Base-by-base conservation (phyloP, 2,113 vertebrate genomes). In the Perccottus glenii region DNA sequence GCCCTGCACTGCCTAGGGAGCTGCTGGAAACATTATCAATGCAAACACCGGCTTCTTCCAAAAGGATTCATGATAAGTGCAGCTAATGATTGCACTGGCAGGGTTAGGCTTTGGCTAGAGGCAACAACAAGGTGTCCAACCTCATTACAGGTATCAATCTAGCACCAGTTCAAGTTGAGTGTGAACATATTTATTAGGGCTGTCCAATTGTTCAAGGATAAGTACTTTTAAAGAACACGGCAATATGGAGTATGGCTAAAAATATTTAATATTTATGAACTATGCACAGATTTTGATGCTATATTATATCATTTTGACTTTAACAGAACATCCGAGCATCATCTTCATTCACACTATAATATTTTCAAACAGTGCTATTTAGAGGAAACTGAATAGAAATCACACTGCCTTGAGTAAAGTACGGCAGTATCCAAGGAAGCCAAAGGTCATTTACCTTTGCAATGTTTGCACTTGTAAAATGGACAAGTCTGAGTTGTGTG, bases 21-120 rank as follows among this genome's bases (percentile, higher is more conserved):
- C 73, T 59, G 67, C 80, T 77, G 55, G 48, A 60, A 74, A 79
- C 64, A 53, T 67, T 71, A 69, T 2, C 4, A 52, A 83, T 78
- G 77, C 82, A 83, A 69, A 64, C 75, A 60, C 46, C 50, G 7
- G 61, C 57, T 46, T 53, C 64, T 76, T 77, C 74, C 69, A 78
- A 69, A 47, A 36, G 64, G 74, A 78, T 70, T 70, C 9, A 73
- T 77, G 52, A 83, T 74, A 33, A 67, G 9, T 60, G 60, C 59
- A 63, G 48, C 57, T 56, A 16, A 45, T 50, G 16, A 68, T 64
- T 50, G 43, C 5, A n/a, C 19, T 27, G 19, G 19, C 40, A 49
- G 52, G 8, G 38, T 40, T 8, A 40, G 5, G 38, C 12, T 36
- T 3, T n/a, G 11, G 52, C 52, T 36, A 55, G 32, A 55, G 33